Conservation (phyloP, 2,888 invertebrate genomes). For the Cephus pygmeus region DNA sequence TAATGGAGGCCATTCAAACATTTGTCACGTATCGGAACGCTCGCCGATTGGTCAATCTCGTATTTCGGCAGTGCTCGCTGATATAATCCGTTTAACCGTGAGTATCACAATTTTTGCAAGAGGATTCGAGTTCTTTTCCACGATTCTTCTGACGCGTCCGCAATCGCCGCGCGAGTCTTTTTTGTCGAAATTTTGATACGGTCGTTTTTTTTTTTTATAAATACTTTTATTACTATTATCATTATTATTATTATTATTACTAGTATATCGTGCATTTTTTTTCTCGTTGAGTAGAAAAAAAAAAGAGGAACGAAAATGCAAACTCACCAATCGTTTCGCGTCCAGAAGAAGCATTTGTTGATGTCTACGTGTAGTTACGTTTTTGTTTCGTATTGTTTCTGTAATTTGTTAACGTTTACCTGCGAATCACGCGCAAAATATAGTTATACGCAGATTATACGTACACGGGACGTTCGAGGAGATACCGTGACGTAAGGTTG, state of each 20-base stretch:
- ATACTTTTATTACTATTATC: no score
- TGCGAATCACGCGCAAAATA: constrained; percentile 3
- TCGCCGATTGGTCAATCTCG: no score
- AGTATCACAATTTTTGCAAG: no score
- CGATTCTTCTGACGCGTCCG: no score
- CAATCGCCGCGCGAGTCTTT: no score
- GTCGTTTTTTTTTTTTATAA: no score
- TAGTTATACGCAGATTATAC: constrained; percentile 25
- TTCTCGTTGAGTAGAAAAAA: not conserved
- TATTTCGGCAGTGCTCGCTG: constrained; percentile 1
- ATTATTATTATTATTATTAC: no score
- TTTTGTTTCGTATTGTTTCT: constrained; percentile 60
- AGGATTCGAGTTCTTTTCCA: no score
- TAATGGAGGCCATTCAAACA: no score
- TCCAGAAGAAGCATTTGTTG: constrained; percentile 41
- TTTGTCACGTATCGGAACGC: no score
- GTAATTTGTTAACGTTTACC: constrained; percentile 55
- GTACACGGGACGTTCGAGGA: constrained; percentile 8
- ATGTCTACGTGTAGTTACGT: constrained; percentile 58
- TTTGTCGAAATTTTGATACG: no score
- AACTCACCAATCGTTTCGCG: constrained; percentile 16
- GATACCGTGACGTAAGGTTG: not conserved
- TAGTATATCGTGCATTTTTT: no score
- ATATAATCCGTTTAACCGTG: not conserved
- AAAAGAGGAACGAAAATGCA: constrained; percentile 17